Evolutionary conservation across 1,140 invertebrate species (phyloP).

Genomic region (Adelges cooleyi): DNA sequence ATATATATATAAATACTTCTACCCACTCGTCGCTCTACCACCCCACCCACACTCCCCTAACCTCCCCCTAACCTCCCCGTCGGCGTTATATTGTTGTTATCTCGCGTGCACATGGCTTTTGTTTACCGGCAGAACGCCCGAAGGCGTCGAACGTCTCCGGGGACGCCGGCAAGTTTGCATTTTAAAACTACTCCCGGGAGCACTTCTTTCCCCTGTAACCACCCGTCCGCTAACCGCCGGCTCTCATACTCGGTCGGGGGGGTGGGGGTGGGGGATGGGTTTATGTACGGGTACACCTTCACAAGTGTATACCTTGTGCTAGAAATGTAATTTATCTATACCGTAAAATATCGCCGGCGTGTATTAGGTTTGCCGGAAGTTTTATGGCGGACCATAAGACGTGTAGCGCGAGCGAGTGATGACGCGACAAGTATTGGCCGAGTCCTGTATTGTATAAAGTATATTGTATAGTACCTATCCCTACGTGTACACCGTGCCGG

Average conservation of each 20-base stretch:
- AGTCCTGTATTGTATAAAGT: no score
- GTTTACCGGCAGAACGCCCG: constrained; percentile 27
- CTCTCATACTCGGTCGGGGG: not conserved
- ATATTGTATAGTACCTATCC: no score
- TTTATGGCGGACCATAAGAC: no score
- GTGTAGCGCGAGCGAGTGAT: no score
- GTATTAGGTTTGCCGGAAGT: no score
- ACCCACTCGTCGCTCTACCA: not conserved
- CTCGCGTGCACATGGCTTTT: constrained; percentile 28
- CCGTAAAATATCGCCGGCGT: no score
- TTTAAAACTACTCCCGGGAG: constrained; percentile 28
- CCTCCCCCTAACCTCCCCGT: not conserved
- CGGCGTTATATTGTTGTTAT: constrained; percentile 11
- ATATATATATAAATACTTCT: not conserved
- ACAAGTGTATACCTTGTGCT: not conserved
- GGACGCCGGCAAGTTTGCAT: constrained; percentile 19
- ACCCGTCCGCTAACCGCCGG: not conserved
- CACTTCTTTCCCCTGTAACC: constrained; percentile 11
- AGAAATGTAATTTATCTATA: not conserved
- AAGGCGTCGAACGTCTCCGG: constrained; percentile 22
- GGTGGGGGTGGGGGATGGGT: not conserved
- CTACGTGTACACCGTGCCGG: no score
- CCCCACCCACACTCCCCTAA: not conserved
- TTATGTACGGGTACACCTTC: not conserved
- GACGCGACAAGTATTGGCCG: no score